Base-by-base conservation (phyloP, 1,140 invertebrate genomes). In the Halesus radiatus region DNA sequence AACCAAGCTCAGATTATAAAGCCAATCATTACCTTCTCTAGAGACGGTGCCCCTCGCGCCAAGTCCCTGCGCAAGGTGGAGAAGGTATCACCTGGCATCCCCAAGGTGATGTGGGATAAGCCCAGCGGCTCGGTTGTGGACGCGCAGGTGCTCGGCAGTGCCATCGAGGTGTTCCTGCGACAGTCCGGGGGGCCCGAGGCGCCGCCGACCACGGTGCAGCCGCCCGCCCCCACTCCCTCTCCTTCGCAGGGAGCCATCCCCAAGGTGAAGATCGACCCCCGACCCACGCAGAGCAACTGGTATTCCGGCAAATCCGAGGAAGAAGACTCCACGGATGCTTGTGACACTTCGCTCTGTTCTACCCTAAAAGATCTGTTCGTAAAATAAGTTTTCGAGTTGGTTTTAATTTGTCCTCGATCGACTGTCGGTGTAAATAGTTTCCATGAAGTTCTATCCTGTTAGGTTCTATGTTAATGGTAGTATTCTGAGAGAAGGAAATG, bases 281-380 rank as follows among this genome's bases (percentile, higher is more conserved):
- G 75, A 60, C 62, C 78, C 75, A 7, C 74, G 66, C 18, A 52
- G 3, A 32, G 74, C 20, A 85, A 85, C 68, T 92, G 92, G 92
- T 91, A 91, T 81, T 86, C 89, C 16, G 87, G 86, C 54, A 90
- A 88, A 54, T 87, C 88, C 50, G 92, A 93, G 10, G 92, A 93
- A 53, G 93, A 94, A 45, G 93, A 93, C 15, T 88, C 91, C 3
- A 86, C 89, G 23, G 93, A 94, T 78, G 91, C 93, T 10, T 95
- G 94, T 87, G 94, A 96, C 77, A 91, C 92, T 22, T 93, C 92
- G 16, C 90, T 96, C 66, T 96, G 95, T 87, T 93, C 94, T 52
- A 94, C 94, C 10, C 88, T 96, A 13, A 96, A 96, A 87, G 94
- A 96, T 86, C 91, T 96, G 7, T 96, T 96, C 86, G 94, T 95